Evolutionary conservation across 1,140 invertebrate genomes (phyloP).

Genomic region (Laupala kohalensis): DNA sequence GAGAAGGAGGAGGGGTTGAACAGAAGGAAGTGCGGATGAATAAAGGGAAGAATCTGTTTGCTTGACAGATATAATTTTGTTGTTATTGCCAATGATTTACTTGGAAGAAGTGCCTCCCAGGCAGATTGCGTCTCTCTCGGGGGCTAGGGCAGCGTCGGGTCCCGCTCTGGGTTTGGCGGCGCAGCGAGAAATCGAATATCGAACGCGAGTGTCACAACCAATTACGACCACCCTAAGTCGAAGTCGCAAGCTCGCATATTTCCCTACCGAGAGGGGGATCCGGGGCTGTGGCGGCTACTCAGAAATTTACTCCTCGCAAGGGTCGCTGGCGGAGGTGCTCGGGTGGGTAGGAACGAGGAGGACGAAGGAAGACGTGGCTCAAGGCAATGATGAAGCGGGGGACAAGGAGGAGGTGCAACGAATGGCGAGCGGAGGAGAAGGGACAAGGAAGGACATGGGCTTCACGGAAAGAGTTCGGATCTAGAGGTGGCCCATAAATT

Average conservation of each 20-base stretch:
- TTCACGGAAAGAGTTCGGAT: not conserved
- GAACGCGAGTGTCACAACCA: not conserved
- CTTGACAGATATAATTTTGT: not conserved
- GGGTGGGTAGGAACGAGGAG: not conserved
- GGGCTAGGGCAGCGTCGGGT: too few relatives aligned
- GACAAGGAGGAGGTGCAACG: too few relatives aligned
- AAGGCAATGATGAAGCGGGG: too few relatives aligned
- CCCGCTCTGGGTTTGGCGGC: not conserved
- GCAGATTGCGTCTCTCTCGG: not conserved
- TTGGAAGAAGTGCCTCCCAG: not conserved
- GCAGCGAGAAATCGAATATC: not conserved
- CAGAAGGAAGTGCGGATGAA: too few relatives aligned
- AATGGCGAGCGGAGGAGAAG: not conserved
- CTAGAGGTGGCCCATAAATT: not conserved
- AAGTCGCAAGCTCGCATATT: not conserved
- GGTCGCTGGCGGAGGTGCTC: not conserved
- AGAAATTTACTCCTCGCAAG: not conserved
- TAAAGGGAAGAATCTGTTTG: not conserved
- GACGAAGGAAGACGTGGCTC: not conserved
- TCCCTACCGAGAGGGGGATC: not conserved
- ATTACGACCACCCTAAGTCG: not conserved
- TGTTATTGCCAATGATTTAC: not conserved
- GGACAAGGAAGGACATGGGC: not conserved
- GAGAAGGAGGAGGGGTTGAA: too few relatives aligned
- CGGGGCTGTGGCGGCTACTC: not conserved